These are phyloP conservation scores for Chouioia cunea DNA, from an alignment of 2,888 invertebrate genomes.

Conservation along the genomic window DNA sequence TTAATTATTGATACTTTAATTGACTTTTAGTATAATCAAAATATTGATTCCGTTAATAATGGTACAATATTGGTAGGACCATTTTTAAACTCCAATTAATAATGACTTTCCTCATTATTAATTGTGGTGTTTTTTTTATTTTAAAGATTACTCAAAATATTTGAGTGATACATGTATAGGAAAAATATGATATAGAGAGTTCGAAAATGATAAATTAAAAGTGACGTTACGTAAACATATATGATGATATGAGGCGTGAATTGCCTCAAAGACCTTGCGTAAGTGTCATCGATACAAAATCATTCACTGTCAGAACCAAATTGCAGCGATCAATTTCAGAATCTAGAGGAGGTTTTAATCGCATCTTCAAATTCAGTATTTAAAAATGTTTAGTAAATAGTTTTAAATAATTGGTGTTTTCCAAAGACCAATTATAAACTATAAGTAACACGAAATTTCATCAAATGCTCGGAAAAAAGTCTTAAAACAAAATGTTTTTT, in stretches of 20 bases:
- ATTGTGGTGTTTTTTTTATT: too few species aligned
- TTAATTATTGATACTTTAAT: conserved; percentile 24
- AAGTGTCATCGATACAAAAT: conserved; percentile 34
- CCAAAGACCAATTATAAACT: too few species aligned
- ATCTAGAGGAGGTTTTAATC: conserved; percentile 26
- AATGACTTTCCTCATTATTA: too few species aligned
- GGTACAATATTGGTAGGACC: too few species aligned
- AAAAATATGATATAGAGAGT: too few species aligned
- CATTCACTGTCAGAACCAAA: conserved; percentile 31
- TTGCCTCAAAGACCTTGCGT: conserved; percentile 18
- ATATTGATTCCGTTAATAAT: neutral
- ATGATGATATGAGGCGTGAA: neutral
- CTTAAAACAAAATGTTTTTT: too few species aligned
- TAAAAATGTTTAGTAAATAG: conserved; percentile 7
- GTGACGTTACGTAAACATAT: conserved; percentile 10
- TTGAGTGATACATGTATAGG: too few species aligned
- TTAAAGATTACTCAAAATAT: too few species aligned
- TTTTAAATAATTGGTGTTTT: conserved; percentile 17
- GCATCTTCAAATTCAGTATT: conserved; percentile 14
- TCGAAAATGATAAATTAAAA: conserved; percentile 6
- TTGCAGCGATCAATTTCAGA: conserved; percentile 18
- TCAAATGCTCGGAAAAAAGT: too few species aligned
- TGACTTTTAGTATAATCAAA: conserved; percentile 9
- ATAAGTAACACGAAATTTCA: too few species aligned
- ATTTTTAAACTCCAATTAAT: too few species aligned